A percentile compares a stretch with the other conserved stretches of the same genome.
Evolutionary conservation across 2,888 invertebrate genomes (phyloP).

Genomic region (Meloe dianella): DNA sequence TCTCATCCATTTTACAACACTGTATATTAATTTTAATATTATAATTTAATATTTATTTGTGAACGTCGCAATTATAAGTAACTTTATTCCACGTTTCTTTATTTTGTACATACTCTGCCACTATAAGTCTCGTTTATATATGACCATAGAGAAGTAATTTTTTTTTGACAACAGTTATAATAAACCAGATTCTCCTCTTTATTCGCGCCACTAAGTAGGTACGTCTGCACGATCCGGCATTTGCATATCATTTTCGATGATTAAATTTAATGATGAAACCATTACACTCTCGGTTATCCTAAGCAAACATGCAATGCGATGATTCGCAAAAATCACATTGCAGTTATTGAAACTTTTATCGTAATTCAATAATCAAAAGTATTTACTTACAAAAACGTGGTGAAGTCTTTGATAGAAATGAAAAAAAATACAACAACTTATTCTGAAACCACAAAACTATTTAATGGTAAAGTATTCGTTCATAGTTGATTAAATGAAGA

Average conservation of each 20-base stretch:
- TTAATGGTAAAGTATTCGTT: constrained; percentile 41
- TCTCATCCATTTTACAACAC: too few relatives aligned
- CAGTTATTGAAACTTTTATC: not conserved
- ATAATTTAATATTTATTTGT: too few relatives aligned
- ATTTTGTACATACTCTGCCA: too few relatives aligned
- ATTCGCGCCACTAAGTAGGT: too few relatives aligned
- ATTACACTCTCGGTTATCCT: not conserved
- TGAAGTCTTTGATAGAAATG: not conserved
- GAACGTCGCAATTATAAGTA: too few relatives aligned
- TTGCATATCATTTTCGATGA: not conserved
- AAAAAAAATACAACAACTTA: not conserved
- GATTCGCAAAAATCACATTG: not conserved
- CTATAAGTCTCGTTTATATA: too few relatives aligned
- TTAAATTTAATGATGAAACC: not conserved
- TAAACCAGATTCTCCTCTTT: too few relatives aligned
- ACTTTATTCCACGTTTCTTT: too few relatives aligned
- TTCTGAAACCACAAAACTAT: constrained; percentile 41
- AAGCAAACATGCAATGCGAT: not conserved
- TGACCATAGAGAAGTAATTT: too few relatives aligned
- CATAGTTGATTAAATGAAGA: constrained; percentile 31
- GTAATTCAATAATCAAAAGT: constrained; percentile 13
- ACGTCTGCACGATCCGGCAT: not conserved
- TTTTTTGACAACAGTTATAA: too few relatives aligned
- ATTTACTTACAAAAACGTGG: constrained; percentile 21
- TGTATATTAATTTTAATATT: too few relatives aligned